Evolutionary conservation across 2,888 invertebrate species (phyloP), one percentile per base, ranked within the genome.

Genomic region (Dryobota labecula): DNA sequence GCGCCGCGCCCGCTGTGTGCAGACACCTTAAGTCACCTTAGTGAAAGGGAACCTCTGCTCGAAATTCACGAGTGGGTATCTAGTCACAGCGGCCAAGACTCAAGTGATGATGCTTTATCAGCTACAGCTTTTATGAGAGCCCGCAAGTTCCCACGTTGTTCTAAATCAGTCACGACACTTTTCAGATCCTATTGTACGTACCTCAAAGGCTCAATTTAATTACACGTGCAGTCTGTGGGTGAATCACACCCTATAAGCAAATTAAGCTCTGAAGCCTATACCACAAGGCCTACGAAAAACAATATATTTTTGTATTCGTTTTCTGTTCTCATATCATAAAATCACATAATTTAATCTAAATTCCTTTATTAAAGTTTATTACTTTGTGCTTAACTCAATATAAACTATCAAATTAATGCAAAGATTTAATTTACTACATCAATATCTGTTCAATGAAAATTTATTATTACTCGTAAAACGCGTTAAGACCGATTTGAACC

Each of bases 351-450:
- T 30, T 24, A 36, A 73, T 36, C 33, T 33, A 27, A 56, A 18
- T 36, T 75, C 38, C 18, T 41, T 18, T 27, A 30, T 0, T 18
- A 43, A 41, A 15, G 1, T 76, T 68, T 58, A 38, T 38, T 43
- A 27, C 13, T 18, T 20, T n/a, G 36, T 9, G 3, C 45, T 30
- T 15, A 20, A 7, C 5, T 2, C 6, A 43, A n/a, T 49, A 20
- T 20, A 57, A 43, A 57, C 43, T 49, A 51, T 69, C 2, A 57
- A 9, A 51, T 43, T 30, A 6, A 20, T 2, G 20, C 13, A 66
- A 33, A 73, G 54, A 66, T 73, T 73, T 58, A 65, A 45, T 80
- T 51, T 45, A 80, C 56, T 30, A 9, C 51, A 38, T 7, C 60
- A 64, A 73, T 77, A 56, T 64, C 2, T 45, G 43, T 76, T 30